phyloP scores from a whole-genome alignment of 2,797 vertebrate genomes.

The Falco concolor region DNA sequence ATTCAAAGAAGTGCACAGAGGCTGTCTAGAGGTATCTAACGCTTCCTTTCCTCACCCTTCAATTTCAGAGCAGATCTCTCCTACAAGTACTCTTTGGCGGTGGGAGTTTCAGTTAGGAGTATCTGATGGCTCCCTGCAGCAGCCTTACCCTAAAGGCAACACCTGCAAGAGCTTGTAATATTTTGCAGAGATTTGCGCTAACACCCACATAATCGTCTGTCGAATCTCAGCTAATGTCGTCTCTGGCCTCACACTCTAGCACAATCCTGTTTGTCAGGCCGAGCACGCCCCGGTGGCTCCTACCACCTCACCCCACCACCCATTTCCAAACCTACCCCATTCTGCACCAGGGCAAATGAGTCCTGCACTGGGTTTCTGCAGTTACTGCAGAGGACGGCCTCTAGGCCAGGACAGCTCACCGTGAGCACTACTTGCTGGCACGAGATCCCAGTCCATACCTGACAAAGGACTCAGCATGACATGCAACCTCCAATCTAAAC shows the following conservation, averaged over 20 bases:
- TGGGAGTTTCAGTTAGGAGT: constrained; percentile 33
- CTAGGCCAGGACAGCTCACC: neutral
- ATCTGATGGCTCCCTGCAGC: constrained; percentile 33
- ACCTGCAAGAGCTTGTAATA: constrained; percentile 20
- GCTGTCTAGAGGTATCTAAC: neutral
- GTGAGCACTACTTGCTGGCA: neutral
- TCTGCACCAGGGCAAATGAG: neutral
- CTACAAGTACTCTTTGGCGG: neutral
- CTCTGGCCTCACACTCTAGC: neutral
- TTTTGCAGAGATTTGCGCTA: neutral
- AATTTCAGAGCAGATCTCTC: constrained; percentile 19
- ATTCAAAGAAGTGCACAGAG: neutral
- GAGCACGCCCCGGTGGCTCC: neutral
- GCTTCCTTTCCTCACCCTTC: constrained; percentile 10
- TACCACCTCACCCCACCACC: neutral
- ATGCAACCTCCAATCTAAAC: neutral
- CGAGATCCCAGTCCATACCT: neutral
- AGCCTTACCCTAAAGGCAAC: constrained; percentile 47
- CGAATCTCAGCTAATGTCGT: neutral
- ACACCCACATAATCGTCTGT: neutral
- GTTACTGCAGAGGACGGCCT: neutral
- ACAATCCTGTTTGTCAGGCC: neutral
- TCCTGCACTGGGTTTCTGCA: neutral
- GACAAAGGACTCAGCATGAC: neutral
- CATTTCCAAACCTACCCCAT: neutral